Percentiles rank a stretch among this genome's conserved stretches.
These are phyloP conservation scores for Drosophila rellima DNA, from an alignment of 2,888 invertebrate species.

Conservation along the genomic window DNA sequence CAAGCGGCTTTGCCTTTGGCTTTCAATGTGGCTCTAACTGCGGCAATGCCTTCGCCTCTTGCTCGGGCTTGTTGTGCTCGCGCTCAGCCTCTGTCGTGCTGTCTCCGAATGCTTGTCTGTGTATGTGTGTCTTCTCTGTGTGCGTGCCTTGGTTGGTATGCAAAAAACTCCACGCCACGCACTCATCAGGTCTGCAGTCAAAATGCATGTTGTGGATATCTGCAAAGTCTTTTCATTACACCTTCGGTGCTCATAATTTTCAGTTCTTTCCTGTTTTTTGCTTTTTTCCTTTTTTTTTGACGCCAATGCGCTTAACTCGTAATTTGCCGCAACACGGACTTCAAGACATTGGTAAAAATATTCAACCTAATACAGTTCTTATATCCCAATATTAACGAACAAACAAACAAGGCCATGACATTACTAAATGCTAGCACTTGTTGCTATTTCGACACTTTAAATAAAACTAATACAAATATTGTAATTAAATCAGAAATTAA, in stretches of 20 bases:
- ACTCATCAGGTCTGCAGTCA: slow-evolving; percentile 34
- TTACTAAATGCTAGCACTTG: too few relatives aligned
- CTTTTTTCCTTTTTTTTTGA: slow-evolving; percentile 45
- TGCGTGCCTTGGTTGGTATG: slow-evolving; percentile 52
- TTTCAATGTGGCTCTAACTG: slow-evolving; percentile 13
- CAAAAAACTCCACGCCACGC: slow-evolving; percentile 55
- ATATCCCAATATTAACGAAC: not conserved
- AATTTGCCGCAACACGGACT: not conserved
- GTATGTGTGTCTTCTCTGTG: not conserved
- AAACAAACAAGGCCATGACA: not conserved
- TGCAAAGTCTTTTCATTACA: slow-evolving; percentile 62
- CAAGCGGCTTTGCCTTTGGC: slow-evolving; percentile 49
- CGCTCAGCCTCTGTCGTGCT: slow-evolving; percentile 4
- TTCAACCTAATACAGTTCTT: not conserved
- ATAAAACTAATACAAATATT: too few relatives aligned
- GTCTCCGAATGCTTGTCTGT: not conserved
- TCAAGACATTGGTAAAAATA: not conserved
- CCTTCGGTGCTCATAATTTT: slow-evolving; percentile 67
- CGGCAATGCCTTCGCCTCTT: slow-evolving; percentile 3
- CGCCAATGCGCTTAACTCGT: slow-evolving; percentile 21
- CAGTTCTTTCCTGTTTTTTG: slow-evolving; percentile 46
- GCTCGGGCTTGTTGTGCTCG: not conserved
- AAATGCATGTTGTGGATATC: slow-evolving; percentile 46
- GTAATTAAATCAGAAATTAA: too few relatives aligned
- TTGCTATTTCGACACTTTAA: too few relatives aligned